These are phyloP conservation scores for Scytalopus superciliaris DNA, from an alignment of 2,113 vertebrate genomes.

Conservation along the genomic window DNA sequence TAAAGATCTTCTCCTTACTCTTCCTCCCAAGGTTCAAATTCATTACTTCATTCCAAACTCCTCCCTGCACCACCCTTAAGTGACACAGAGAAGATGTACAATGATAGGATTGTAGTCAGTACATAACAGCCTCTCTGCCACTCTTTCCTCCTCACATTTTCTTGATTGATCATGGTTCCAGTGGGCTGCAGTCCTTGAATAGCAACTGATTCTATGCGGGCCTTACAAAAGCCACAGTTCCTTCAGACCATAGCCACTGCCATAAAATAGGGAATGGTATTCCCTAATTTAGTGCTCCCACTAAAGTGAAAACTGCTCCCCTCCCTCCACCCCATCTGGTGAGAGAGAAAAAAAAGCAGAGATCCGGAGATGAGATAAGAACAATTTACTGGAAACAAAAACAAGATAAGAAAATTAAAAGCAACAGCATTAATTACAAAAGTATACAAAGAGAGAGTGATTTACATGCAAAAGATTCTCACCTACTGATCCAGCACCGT, in stretches of 20 bases:
- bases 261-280: neutral
- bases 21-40: neutral
- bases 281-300: neutral
- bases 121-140: neutral
- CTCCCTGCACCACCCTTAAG: neutral
- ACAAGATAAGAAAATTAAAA: neutral
- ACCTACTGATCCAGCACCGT: accelerated
- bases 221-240: neutral
- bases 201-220: neutral
- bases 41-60: neutral
- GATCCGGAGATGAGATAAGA: accelerated
- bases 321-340: too few relatives aligned
- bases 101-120: neutral
- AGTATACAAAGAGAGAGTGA: neutral
- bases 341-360: neutral
- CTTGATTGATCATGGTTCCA: neutral
- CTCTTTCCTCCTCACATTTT: neutral
- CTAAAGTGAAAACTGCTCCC: neutral
- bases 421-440: neutral
- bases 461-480: neutral
- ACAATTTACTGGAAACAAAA: neutral
- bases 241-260: neutral
- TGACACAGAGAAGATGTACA: neutral
- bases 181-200: neutral
- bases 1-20: neutral